Percentiles rank a stretch among this genome's conserved stretches.
Evolutionary conservation across 2,888 invertebrate genomes (phyloP).

Genomic region (Amiota mariae): DNA sequence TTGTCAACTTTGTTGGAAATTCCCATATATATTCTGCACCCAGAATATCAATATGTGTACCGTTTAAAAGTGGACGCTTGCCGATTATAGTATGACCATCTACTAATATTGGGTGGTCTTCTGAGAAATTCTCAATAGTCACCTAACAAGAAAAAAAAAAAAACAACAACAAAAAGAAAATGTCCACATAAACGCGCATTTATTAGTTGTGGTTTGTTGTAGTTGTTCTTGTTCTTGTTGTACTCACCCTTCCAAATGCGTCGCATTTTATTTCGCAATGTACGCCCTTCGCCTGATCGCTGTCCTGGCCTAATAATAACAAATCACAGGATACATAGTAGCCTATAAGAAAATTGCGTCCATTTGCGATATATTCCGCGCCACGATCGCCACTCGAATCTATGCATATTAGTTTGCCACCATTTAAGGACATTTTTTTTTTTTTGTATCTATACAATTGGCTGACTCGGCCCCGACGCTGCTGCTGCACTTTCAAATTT

Average conservation of each 20-base stretch:
- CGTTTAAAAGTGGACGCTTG: slow-evolving; percentile 63
- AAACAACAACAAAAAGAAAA: slow-evolving; percentile 12
- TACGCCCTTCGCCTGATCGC: slow-evolving; percentile 55
- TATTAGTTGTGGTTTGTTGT: too few species aligned
- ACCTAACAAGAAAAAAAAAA: too few species aligned
- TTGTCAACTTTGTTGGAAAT: slow-evolving; percentile 47
- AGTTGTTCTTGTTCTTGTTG: neutral
- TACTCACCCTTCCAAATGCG: slow-evolving; percentile 71
- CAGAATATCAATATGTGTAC: slow-evolving; percentile 64
- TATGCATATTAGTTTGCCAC: slow-evolving; percentile 65
- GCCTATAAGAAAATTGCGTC: slow-evolving; percentile 67
- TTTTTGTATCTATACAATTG: too few species aligned
- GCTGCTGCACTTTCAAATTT: too few species aligned
- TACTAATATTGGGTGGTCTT: slow-evolving; percentile 58
- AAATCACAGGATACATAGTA: slow-evolving; percentile 67
- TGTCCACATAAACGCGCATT: neutral
- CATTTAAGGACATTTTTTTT: slow-evolving; percentile 67
- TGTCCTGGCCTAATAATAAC: slow-evolving; percentile 48
- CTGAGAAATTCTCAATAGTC: slow-evolving; percentile 65
- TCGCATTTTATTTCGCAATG: slow-evolving; percentile 71
- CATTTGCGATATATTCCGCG: slow-evolving; percentile 56
- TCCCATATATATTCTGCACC: slow-evolving; percentile 67
- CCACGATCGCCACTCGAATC: slow-evolving; percentile 46
- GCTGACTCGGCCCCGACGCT: too few species aligned
- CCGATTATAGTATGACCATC: slow-evolving; percentile 59